Conservation (phyloP, 1,140 invertebrate genomes). For the Neodiprion fabricii region DNA sequence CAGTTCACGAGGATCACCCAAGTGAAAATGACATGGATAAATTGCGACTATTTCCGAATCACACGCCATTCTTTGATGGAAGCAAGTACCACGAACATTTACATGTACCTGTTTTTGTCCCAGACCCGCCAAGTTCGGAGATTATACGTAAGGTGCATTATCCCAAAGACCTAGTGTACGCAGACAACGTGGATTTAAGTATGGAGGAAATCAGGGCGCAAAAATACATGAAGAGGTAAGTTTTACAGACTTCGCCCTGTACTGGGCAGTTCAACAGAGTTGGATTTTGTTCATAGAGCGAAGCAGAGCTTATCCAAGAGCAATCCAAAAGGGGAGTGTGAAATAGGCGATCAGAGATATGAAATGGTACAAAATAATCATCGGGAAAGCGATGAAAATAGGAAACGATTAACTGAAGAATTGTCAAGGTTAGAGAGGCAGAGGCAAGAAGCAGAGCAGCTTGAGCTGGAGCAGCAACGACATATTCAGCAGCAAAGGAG, state of each 20-base stretch:
- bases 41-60: conserved; percentile 51
- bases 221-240: conserved; percentile 28
- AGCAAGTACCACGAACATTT: conserved; percentile 65
- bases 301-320: neutral
- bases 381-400: neutral
- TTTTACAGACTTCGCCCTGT: neutral
- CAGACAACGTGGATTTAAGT: conserved; percentile 68
- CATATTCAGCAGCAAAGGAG: conserved; percentile 40
- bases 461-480: conserved; percentile 39
- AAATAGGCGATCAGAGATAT: conserved; percentile 40
- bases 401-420: neutral
- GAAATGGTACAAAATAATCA: conserved; percentile 38
- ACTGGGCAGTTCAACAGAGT: neutral
- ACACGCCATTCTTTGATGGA: conserved; percentile 50
- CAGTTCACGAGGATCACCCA: conserved; percentile 68
- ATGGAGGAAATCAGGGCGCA: conserved; percentile 71
- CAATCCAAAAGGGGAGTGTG: conserved; percentile 30
- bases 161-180: conserved; percentile 66
- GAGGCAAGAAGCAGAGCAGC: conserved; percentile 35
- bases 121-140: conserved; percentile 66
- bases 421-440: conserved; percentile 36
- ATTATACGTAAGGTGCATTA: conserved; percentile 62
- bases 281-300: neutral
- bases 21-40: conserved; percentile 48
- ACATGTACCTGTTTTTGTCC: conserved; percentile 66